phyloP scores from a whole-genome alignment of 2,113 vertebrate species.

The Cyphomyrus discorhynchus region DNA sequence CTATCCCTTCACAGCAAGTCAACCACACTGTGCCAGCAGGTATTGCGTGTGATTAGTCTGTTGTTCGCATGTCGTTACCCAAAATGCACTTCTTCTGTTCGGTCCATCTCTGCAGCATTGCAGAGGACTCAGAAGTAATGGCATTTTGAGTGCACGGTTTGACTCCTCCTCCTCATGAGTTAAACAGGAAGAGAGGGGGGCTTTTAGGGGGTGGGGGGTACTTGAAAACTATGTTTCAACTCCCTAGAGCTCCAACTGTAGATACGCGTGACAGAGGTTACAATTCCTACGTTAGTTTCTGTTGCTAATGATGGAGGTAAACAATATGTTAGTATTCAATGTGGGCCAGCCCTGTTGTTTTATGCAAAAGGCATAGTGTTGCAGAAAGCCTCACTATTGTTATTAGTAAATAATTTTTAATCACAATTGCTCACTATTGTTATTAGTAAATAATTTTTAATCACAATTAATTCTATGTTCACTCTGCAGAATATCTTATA shows the following conservation, averaged over 20 bases:
- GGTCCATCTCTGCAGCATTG: neutral
- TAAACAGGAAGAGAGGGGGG: neutral
- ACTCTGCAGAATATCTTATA: neutral
- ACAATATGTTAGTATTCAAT: neutral
- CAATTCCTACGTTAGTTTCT: neutral
- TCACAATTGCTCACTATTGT: neutral
- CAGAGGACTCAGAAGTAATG: neutral
- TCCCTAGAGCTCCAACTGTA: neutral
- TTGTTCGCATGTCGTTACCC: neutral
- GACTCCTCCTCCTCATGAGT: neutral
- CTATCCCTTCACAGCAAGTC: neutral
- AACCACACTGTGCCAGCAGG: neutral
- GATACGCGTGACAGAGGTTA: neutral
- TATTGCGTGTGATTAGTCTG: neutral
- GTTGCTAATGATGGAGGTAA: neutral
- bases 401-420: neutral
- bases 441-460: neutral
- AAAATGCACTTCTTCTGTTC: neutral
- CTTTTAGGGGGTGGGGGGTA: neutral
- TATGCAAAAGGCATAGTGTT: neutral
- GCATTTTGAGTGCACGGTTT: neutral
- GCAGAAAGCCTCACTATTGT: neutral
- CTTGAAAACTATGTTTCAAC: neutral
- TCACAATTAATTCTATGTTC: neutral
- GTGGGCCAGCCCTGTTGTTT: neutral